Evolutionary conservation across 2,888 invertebrate species (phyloP).

Genomic region (Melanostoma mellinum): DNA sequence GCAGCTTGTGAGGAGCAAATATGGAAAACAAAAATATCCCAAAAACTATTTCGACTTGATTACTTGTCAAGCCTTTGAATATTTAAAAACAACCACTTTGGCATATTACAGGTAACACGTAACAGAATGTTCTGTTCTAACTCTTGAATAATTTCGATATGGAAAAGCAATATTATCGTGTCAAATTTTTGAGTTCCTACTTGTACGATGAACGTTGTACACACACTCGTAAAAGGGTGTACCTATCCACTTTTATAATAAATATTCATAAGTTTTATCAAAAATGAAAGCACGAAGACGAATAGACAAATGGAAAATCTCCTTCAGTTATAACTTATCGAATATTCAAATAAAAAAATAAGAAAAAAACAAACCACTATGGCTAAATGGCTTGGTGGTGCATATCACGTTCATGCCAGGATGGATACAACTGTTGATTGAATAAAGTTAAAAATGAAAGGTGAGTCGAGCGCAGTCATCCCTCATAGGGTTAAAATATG

Average conservation of each 20-base stretch:
- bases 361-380: neutral
- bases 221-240: too few relatives aligned
- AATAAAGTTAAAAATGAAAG: constrained; percentile 53
- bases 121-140: too few relatives aligned
- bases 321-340: constrained; percentile 48
- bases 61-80: too few relatives aligned
- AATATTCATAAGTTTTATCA: constrained; percentile 34
- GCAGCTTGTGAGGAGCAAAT: too few relatives aligned
- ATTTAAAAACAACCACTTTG: too few relatives aligned
- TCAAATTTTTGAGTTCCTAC: too few relatives aligned
- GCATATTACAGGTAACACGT: too few relatives aligned
- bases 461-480: constrained; percentile 34
- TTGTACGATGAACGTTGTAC: too few relatives aligned
- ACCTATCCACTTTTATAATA: neutral
- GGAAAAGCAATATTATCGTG: too few relatives aligned
- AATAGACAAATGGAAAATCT: neutral
- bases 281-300: neutral
- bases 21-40: too few relatives aligned
- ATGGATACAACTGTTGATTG: constrained; percentile 57
- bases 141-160: too few relatives aligned
- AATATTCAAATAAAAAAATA: constrained; percentile 36
- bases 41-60: too few relatives aligned
- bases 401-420: constrained; percentile 33
- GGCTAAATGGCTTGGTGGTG: neutral
- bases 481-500: constrained; percentile 59